Evolutionary conservation across 2,888 invertebrate genomes (phyloP).

Genomic region (Dasysyrphus tricinctus): DNA sequence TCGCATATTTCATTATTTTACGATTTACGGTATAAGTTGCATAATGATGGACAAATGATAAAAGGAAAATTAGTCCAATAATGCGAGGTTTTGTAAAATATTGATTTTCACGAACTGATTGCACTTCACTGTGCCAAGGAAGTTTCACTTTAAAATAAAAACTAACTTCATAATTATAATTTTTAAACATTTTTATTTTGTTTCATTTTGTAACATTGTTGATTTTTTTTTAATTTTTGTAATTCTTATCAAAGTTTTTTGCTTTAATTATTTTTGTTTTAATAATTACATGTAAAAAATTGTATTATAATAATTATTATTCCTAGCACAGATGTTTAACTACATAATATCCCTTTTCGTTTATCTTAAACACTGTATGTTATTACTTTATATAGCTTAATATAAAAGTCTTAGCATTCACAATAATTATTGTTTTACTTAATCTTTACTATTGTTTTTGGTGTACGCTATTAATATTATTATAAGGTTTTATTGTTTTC

Average conservation of each 20-base stretch:
- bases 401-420: slow-evolving; percentile 71
- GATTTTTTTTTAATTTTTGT: slow-evolving; percentile 53
- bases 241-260: slow-evolving; percentile 48
- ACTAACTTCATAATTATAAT: slow-evolving; percentile 3
- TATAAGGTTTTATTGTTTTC: slow-evolving; percentile 46
- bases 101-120: background rate
- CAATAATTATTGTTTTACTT: slow-evolving; percentile 51
- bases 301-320: slow-evolving; percentile 55
- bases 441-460: slow-evolving; percentile 40
- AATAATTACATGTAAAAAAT: slow-evolving; percentile 72
- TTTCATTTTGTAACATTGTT: slow-evolving; percentile 66
- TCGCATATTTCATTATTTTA: too few relatives aligned
- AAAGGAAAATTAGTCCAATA: too few relatives aligned
- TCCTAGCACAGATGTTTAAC: slow-evolving; percentile 68
- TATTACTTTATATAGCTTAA: slow-evolving; percentile 40
- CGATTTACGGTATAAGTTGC: too few relatives aligned
- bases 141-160: background rate
- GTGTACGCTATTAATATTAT: slow-evolving; percentile 5
- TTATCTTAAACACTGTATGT: slow-evolving; percentile 45
- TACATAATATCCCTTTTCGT: slow-evolving; percentile 42
- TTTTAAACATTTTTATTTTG: slow-evolving; percentile 74
- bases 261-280: slow-evolving; percentile 27
- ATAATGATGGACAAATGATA: too few relatives aligned
- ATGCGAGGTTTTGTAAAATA: background rate
- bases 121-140: background rate